Conservation (phyloP, 2,113 vertebrate species). For the Phoxinus phoxinus region DNA sequence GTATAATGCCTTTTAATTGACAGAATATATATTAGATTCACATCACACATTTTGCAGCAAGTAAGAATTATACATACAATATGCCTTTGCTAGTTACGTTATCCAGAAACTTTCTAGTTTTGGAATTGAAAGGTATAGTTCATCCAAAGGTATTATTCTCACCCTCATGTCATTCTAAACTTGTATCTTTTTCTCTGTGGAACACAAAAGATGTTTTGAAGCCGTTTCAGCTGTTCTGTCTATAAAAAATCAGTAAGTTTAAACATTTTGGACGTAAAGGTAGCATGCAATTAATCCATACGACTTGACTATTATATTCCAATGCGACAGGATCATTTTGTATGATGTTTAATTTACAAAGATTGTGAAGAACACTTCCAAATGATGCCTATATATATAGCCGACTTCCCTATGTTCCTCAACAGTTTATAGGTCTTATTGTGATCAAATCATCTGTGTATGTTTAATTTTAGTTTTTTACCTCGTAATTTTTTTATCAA, state of each 20-base stretch:
- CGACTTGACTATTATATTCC: background rate
- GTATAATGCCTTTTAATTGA: background rate
- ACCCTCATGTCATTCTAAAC: background rate
- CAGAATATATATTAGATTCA: background rate
- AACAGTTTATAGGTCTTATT: background rate
- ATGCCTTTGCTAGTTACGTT: background rate
- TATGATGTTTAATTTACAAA: background rate
- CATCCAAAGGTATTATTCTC: background rate
- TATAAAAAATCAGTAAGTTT: background rate
- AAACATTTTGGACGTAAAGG: background rate
- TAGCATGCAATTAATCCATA: background rate
- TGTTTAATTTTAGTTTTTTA: background rate
- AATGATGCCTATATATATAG: too few relatives aligned
- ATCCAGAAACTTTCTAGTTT: background rate
- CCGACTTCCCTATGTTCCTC: too few relatives aligned
- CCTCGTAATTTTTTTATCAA: too few relatives aligned
- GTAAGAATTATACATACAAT: background rate
- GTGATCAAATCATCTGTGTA: background rate
- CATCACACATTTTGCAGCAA: background rate
- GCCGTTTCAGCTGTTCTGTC: background rate
- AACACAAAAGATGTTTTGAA: background rate
- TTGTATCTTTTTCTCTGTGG: background rate
- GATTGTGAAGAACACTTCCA: too few relatives aligned
- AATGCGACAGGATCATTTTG: background rate
- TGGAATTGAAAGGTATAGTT: background rate